Evolutionary conservation across 1,140 invertebrate species (phyloP), one percentile per base, ranked within the genome.

Genomic region (Doryteuthis pealeii): DNA sequence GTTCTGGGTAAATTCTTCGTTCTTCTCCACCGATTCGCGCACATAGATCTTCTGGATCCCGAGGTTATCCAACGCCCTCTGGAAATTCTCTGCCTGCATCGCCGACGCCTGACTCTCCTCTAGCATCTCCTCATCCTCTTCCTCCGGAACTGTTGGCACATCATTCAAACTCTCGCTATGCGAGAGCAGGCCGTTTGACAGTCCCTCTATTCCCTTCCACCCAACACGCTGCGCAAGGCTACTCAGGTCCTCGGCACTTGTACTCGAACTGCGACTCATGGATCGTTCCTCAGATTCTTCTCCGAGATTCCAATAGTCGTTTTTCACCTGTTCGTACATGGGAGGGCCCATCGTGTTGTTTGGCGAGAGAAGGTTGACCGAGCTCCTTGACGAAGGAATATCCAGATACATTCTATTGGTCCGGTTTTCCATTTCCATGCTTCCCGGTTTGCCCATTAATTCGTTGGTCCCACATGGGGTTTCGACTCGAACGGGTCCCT

Each of bases 1-100:
- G 35, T 91, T 86, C 80, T 91, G 90, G 70, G 90, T 90, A 69
- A 92, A 79, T 79, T 91, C 91, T 68, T 87, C 85, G 1, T 79
- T 90, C 88, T 84, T 91, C 88, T 83, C 85, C n/a, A 82, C 68
- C 22, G 77, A 74, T 30, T 85, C 80, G 40, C 70, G 77, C 1
- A 80, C 31, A 74, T 77, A 81, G 62, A 77, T 81, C 43, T 77
- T 76, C 28, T 80, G 77, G 22, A 85, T 75, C 12, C 84, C 83
- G 12, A 85, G 76, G 74, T 79, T 78, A 58, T 84, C 81, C 54
- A 84, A 69, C 43, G 80, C 83, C 71, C 78, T 77, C 62, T 82
- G 77, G 22, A 81, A 72, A 45, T 76, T 80, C 65, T 83, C 79
- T 8, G 74, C 77, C 58, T 78, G 79, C 15, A 77, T 69, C 18